A percentile compares a stretch with the other conserved stretches of the same genome.
phyloP scores from a whole-genome alignment of 2,113 vertebrate species.

The Cnemophilus loriae region DNA sequence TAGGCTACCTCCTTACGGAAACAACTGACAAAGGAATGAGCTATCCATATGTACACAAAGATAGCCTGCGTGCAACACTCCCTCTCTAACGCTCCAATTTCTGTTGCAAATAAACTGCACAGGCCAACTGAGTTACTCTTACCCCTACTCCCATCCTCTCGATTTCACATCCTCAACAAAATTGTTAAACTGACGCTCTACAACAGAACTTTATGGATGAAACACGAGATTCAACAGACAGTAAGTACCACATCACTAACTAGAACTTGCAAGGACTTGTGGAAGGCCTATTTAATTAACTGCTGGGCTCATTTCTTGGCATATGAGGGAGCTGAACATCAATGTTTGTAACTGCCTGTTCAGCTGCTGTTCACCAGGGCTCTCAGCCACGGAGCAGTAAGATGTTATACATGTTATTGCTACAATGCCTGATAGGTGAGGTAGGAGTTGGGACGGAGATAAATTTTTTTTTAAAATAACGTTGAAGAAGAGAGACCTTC shows the following conservation, averaged over 20 bases:
- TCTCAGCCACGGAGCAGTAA: neutral
- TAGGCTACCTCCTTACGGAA: neutral
- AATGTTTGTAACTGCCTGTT: neutral
- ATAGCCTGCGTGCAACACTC: fast-evolving
- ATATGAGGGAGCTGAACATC: neutral
- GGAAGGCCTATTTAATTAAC: neutral
- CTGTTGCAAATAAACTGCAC: neutral
- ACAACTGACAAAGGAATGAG: neutral
- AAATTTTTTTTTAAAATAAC: too few relatives aligned
- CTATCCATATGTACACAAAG: neutral
- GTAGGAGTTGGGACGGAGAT: neutral
- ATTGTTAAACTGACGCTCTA: neutral
- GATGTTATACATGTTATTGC: neutral
- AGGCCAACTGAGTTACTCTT: neutral
- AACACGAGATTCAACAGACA: neutral
- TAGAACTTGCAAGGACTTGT: neutral
- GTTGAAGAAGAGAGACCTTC: neutral
- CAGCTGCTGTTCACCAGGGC: neutral
- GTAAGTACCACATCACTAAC: neutral
- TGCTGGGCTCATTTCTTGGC: neutral
- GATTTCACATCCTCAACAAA: neutral
- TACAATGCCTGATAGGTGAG: neutral
- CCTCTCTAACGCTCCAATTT: neutral
- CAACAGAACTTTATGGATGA: neutral
- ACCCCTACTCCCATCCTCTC: neutral